Percentiles rank a stretch among this genome's conserved stretches.
Evolutionary conservation across 2,797 vertebrate genomes (phyloP).

Genomic region (Furcifer pardalis): DNA sequence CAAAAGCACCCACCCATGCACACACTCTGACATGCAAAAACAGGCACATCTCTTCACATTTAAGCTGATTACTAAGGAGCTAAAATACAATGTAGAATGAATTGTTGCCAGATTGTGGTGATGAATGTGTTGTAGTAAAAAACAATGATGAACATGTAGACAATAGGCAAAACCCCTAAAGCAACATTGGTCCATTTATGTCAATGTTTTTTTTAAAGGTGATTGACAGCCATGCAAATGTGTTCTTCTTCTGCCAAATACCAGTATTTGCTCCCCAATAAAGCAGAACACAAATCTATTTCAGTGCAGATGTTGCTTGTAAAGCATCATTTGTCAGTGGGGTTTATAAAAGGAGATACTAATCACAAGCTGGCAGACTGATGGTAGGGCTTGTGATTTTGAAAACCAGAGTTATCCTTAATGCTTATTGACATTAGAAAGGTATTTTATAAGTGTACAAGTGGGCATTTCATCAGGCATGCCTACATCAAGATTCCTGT

Average conservation of each 20-base stretch:
- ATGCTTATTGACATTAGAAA: conserved; percentile 5
- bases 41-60: conserved; percentile 7
- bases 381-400: background rate
- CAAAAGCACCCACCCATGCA: background rate
- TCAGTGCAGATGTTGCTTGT: conserved; percentile 12
- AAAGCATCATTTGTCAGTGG: conserved; percentile 35
- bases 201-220: background rate
- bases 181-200: conserved; percentile 26
- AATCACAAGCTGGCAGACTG: background rate
- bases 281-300: conserved; percentile 12
- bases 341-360: conserved; percentile 11
- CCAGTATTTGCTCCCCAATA: conserved; percentile 5
- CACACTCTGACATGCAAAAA: no score
- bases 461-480: background rate
- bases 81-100: conserved; percentile 1
- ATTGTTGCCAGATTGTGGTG: conserved; percentile 13
- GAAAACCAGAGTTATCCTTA: conserved; percentile 6
- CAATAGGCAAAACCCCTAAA: conserved; percentile 16
- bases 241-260: conserved; percentile 5
- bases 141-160: background rate
- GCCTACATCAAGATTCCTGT: background rate
- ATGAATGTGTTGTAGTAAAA: background rate
- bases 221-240: conserved; percentile 24
- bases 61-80: conserved; percentile 3
- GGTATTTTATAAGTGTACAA: conserved; percentile 7